Evolutionary conservation across 1,140 invertebrate species (phyloP).

Genomic region (Cecropterus lyciades): DNA sequence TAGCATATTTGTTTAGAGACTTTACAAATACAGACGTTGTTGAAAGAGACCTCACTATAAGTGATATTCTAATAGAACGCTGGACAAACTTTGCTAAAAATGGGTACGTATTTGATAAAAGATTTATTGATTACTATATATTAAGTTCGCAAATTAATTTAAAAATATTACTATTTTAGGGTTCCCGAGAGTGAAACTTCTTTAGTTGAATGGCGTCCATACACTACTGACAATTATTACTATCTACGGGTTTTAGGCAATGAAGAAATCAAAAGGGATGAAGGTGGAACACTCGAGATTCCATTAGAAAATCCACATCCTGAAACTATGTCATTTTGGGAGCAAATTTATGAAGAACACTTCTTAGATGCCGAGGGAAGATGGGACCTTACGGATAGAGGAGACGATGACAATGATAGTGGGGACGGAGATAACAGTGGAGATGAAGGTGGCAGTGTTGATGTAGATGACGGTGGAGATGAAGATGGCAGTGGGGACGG

Average conservation of each 20-base stretch:
- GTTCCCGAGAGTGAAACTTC: slow-evolving; percentile 54
- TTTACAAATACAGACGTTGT: slow-evolving; percentile 23
- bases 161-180: slow-evolving; percentile 49
- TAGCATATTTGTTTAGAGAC: slow-evolving; percentile 68
- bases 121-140: background rate
- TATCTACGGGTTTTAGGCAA: slow-evolving; percentile 56
- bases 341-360: slow-evolving; percentile 59
- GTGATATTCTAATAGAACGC: slow-evolving; percentile 66
- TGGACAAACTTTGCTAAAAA: slow-evolving; percentile 75
- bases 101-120: slow-evolving; percentile 51
- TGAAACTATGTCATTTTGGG: slow-evolving; percentile 60
- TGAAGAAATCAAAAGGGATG: slow-evolving; percentile 45
- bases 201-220: slow-evolving; percentile 52
- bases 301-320: slow-evolving; percentile 55
- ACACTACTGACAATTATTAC: slow-evolving; percentile 40
- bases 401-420: slow-evolving; percentile 40
- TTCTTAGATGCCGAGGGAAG: slow-evolving; percentile 61
- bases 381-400: slow-evolving; percentile 49
- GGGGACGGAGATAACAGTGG: slow-evolving; percentile 36
- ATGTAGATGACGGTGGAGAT: background rate
- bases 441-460: background rate
- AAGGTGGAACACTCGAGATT: slow-evolving; percentile 50
- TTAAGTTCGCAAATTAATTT: background rate
- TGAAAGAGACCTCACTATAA: slow-evolving; percentile 51
- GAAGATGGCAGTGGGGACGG: slow-evolving; percentile 6